These are phyloP conservation scores for Drosophila melanocephala DNA, from an alignment of 2,888 invertebrate genomes.

Conservation along the genomic window DNA sequence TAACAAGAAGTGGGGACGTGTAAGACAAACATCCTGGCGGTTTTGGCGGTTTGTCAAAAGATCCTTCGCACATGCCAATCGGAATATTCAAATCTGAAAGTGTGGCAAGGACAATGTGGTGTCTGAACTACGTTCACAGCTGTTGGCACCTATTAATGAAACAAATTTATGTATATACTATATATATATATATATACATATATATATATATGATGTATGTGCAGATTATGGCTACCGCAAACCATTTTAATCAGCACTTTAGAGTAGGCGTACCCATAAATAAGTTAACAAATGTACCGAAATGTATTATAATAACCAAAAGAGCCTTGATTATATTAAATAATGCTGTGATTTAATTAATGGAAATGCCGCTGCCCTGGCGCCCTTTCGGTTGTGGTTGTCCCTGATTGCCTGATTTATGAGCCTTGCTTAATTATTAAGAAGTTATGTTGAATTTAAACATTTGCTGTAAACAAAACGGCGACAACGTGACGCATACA, in stretches of 20 bases:
- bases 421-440: constrained; percentile 73
- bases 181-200: background rate
- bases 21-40: constrained; percentile 35
- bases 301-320: constrained; percentile 43
- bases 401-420: constrained; percentile 61
- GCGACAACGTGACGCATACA: constrained; percentile 67
- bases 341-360: constrained; percentile 61
- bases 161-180: background rate
- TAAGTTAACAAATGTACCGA: constrained; percentile 48
- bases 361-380: constrained; percentile 29
- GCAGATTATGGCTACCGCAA: constrained; percentile 13
- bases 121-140: background rate
- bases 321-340: constrained; percentile 51
- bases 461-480: constrained; percentile 73
- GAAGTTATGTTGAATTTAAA: constrained; percentile 78
- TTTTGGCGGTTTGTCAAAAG: constrained; percentile 34
- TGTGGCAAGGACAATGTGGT: constrained; percentile 13
- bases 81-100: constrained; percentile 28
- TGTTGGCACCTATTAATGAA: constrained; percentile 13
- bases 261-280: constrained; percentile 60
- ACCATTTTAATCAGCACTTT: constrained; percentile 61
- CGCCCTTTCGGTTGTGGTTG: constrained; percentile 7
- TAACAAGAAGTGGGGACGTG: background rate
- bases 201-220: constrained; percentile 19
- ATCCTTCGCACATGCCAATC: constrained; percentile 36